Base-by-base conservation (phyloP, 2,797 vertebrate species). In the Pyrocephalus nanus region DNA sequence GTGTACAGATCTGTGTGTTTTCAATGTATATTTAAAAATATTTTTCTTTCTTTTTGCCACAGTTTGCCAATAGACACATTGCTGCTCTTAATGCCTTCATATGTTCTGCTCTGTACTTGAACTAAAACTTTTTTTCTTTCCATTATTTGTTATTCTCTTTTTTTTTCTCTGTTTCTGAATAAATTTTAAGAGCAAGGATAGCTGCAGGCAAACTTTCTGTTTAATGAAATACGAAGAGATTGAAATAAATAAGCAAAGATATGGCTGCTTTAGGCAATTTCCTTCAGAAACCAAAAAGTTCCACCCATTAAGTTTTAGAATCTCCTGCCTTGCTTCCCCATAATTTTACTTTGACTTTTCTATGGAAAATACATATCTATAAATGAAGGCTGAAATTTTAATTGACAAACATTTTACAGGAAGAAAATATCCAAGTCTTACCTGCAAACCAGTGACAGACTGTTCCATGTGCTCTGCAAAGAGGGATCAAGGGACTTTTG, bases 341-440 rank as follows among this genome's bases (percentile, higher is more conserved):
- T 48, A 67, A 72, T 42, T 81, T 80, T 36, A 45, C 64, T 67
- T 70, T 12, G 36, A 25, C 6, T 66, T 73, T 83, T 55, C 36
- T 42, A 29, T 18, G 19, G 43, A 32, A 87, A 64, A 70, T 71
- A n/a, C 60, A 51, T 50, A 20, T 26, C 29, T 43, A 23, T 15
- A 53, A 76, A 65, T 66, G 50, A 65, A 74, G n/a, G 29, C 30
- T 60, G 15, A 86, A 72, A 30, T 77, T 76, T 64, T 86, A 85
- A 85, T 79, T 48, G 51, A 66, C 25, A 86, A 83, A 90, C n/a
- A 76, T 66, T 79, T 77, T 75, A 32, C 27, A 84, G 87, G 54
- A 86, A 91, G 42, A 32, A 91, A 81, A 66, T 64, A 65, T 30
- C 18, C 0, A 2, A 66, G 17, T 54, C 96, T 97, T 97, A 97